Conservation (phyloP, 2,797 vertebrate species). For the Acanthiza pusilla region DNA sequence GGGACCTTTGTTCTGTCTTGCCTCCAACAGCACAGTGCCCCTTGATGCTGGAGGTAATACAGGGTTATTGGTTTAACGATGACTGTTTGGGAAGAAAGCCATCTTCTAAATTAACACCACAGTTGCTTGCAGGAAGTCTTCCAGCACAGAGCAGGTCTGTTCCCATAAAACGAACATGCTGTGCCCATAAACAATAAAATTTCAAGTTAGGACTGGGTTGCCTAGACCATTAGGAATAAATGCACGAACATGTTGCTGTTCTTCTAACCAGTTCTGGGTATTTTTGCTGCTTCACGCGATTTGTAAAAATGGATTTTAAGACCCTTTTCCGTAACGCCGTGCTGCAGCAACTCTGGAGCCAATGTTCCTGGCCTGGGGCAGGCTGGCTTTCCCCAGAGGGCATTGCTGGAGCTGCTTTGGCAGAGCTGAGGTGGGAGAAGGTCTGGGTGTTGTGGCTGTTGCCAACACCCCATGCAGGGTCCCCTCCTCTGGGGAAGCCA, state of each 20-base stretch:
- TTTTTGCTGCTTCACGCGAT: background rate
- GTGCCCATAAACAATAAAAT: constrained; percentile 31
- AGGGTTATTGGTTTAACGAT: constrained; percentile 44
- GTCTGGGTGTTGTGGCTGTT: background rate
- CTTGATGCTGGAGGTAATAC: constrained; percentile 31
- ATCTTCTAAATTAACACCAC: constrained; percentile 43
- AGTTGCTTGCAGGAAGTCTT: background rate
- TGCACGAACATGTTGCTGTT: background rate
- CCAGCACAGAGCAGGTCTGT: constrained; percentile 46
- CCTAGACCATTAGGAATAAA: background rate
- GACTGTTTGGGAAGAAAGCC: constrained; percentile 50
- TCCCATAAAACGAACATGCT: constrained; percentile 34
- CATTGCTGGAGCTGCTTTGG: background rate
- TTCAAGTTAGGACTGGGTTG: background rate
- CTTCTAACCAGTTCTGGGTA: background rate
- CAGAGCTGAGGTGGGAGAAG: background rate
- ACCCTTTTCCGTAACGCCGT: background rate
- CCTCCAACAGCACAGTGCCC: constrained; percentile 16
- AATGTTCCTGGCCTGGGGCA: rapidly evolving
- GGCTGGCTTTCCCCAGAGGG: background rate
- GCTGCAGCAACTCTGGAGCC: background rate
- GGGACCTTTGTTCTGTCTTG: constrained; percentile 54
- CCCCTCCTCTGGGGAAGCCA: background rate
- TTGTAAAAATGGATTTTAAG: background rate
- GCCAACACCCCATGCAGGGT: background rate